These are phyloP conservation scores for Bergia sp. DNA, from an alignment of 92 coral and sea anemone species.

Conservation along the genomic window DNA sequence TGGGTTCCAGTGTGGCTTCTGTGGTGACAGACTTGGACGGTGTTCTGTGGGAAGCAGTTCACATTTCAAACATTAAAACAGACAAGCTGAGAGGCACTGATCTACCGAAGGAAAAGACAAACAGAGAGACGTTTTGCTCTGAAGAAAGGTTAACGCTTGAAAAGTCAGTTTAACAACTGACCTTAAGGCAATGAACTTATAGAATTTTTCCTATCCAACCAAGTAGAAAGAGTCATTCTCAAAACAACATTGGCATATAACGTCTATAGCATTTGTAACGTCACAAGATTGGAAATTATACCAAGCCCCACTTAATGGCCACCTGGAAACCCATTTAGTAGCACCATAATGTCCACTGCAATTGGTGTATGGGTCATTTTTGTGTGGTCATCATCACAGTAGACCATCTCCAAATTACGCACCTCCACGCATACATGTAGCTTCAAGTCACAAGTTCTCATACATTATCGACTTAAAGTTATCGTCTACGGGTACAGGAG, in stretches of 20 bases:
- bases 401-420: too few relatives aligned
- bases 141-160: neutral
- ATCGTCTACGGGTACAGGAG: too few relatives aligned
- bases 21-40: constrained; percentile 3
- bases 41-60: constrained; percentile 12
- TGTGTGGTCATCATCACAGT: too few relatives aligned
- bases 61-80: too few relatives aligned
- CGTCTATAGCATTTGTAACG: neutral
- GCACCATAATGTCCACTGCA: too few relatives aligned
- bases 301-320: too few relatives aligned
- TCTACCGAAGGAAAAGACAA: neutral
- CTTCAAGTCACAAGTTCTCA: neutral
- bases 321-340: too few relatives aligned
- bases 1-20: constrained; percentile 57
- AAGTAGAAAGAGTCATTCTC: neutral
- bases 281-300: neutral
- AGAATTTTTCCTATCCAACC: too few relatives aligned
- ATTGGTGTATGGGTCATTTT: too few relatives aligned
- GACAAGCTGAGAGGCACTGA: neutral
- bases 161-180: neutral
- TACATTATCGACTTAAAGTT: neutral
- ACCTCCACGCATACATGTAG: too few relatives aligned
- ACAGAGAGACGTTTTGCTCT: neutral
- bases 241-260: neutral
- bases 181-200: too few relatives aligned